Base-by-base conservation (phyloP, 2,888 invertebrate genomes). In the Druceiella hillmani region DNA sequence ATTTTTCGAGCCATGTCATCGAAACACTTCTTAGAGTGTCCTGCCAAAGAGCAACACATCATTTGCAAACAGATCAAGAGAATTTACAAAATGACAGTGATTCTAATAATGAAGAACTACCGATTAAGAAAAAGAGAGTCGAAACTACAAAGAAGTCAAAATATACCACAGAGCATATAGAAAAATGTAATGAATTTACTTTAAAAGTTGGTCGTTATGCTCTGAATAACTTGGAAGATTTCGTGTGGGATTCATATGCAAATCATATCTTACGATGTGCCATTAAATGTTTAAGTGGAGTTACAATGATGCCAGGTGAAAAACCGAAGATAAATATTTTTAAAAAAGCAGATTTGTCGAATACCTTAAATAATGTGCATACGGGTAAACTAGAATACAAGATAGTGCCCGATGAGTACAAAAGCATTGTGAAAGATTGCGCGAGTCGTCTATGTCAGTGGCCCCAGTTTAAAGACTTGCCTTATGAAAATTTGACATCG, bases 161-260 rank as follows among this genome's bases (percentile, higher is more conserved):
- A 38, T 76, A 73, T 29, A 53, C 55, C 2, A 51, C 62, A 3
- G 63, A 66, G 2, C 79, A 79, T 43, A 55, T 71, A n/a, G 52
- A 66, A 17, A 67, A 63, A 28, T 86, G 82, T 48, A 66, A 74
- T 2, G 65, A 76, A 7, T 85, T 84, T 56, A 76, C 83, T 2
- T 45, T 83, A 9, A 87, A 83, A 59, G 66, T 85, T 3, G 76
- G 81, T 41, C 84, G 79, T 63, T 91, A 85, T 59, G 68, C 83
- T 13, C 59, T 88, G 1, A 91, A 91, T 58, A 91, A 91, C 65
- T 65, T 88, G 40, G 90, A 90, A 56, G 89, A 90, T 54, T 90
- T 84, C 52, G 75, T 87, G 0, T 82, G 80, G 77, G 86, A 90
- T 55, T 64, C 66, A 0, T 87, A 83, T 47, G 87, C 83, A 0